Percentiles rank a stretch among this genome's conserved stretches.
These are phyloP conservation scores for Glomeris maerens DNA, from an alignment of 1,140 invertebrate genomes.

Conservation along the genomic window DNA sequence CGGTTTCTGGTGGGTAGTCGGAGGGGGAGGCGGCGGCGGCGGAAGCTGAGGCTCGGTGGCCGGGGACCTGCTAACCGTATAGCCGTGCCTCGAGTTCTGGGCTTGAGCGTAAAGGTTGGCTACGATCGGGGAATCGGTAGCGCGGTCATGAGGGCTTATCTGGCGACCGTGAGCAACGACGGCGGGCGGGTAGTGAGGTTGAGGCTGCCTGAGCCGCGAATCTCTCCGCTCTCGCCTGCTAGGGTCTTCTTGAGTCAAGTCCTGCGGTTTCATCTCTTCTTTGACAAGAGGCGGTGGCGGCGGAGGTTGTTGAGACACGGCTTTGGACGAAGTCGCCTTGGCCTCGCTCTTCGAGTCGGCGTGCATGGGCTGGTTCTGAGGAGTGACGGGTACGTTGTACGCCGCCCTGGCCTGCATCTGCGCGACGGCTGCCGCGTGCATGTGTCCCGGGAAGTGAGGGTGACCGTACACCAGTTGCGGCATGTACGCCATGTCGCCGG, in stretches of 20 bases:
- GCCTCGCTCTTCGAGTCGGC: slow-evolving; percentile 26
- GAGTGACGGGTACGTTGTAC: too few relatives aligned
- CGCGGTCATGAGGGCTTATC: slow-evolving; percentile 51
- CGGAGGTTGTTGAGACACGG: too few relatives aligned
- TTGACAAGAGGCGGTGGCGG: neutral
- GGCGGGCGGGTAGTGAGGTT: slow-evolving; percentile 12
- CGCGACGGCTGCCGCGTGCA: slow-evolving; percentile 8
- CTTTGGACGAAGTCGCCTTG: slow-evolving; percentile 10
- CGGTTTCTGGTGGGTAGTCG: slow-evolving; percentile 11
- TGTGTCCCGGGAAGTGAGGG: slow-evolving; percentile 14
- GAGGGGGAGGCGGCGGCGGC: slow-evolving; percentile 28
- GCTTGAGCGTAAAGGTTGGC: slow-evolving; percentile 43
- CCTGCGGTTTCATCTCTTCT: slow-evolving; percentile 1
- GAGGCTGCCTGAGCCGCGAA: slow-evolving; percentile 8
- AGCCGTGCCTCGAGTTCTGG: too few relatives aligned
- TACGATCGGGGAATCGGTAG: slow-evolving; percentile 54
- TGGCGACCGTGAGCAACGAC: slow-evolving; percentile 15
- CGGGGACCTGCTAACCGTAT: too few relatives aligned
- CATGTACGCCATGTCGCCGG: slow-evolving; percentile 7
- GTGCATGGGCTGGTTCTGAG: too few relatives aligned
- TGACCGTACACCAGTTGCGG: slow-evolving; percentile 19
- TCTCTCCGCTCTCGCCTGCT: neutral
- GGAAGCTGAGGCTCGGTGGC: slow-evolving; percentile 4
- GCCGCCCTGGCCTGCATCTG: slow-evolving; percentile 12
- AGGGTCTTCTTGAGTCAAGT: neutral